These are phyloP conservation scores for Andrena bucephala DNA, from an alignment of 2,888 invertebrate species.

Conservation along the genomic window DNA sequence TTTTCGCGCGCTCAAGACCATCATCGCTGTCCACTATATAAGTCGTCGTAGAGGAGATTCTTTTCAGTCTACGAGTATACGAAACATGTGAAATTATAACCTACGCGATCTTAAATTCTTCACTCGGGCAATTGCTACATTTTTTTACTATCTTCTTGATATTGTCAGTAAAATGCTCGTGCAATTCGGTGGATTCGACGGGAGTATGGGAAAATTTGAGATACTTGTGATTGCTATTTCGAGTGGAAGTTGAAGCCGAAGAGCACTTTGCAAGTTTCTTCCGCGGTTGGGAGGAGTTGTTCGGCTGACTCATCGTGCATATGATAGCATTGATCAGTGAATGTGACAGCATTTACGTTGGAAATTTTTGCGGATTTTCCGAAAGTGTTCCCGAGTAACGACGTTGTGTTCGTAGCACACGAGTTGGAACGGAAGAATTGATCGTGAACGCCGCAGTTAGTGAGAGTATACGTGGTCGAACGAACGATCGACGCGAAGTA, in stretches of 20 bases:
- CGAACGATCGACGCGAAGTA: slow-evolving; percentile 45
- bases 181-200: not conserved
- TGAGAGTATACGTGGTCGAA: slow-evolving; percentile 51
- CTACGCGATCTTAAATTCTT: not conserved
- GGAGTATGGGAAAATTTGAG: not conserved
- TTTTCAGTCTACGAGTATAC: slow-evolving; percentile 48
- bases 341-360: slow-evolving; percentile 69
- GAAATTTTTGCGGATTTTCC: slow-evolving; percentile 63
- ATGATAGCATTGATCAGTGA: slow-evolving; percentile 52
- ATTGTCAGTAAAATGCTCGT: not conserved
- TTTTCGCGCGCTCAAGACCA: not conserved
- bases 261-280: slow-evolving; percentile 57
- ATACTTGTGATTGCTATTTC: slow-evolving; percentile 72
- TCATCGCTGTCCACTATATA: slow-evolving; percentile 50
- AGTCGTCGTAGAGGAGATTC: slow-evolving; percentile 56
- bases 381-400: slow-evolving; percentile 38
- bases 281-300: slow-evolving; percentile 38
- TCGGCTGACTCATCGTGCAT: slow-evolving; percentile 72
- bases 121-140: not conserved
- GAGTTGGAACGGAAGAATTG: slow-evolving; percentile 47
- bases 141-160: not conserved
- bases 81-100: slow-evolving; percentile 17
- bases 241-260: slow-evolving; percentile 35
- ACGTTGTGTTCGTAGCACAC: slow-evolving; percentile 43
- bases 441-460: slow-evolving; percentile 52